phyloP scores from a whole-genome alignment of 2,888 invertebrate genomes.

The Eudemis profundana region DNA sequence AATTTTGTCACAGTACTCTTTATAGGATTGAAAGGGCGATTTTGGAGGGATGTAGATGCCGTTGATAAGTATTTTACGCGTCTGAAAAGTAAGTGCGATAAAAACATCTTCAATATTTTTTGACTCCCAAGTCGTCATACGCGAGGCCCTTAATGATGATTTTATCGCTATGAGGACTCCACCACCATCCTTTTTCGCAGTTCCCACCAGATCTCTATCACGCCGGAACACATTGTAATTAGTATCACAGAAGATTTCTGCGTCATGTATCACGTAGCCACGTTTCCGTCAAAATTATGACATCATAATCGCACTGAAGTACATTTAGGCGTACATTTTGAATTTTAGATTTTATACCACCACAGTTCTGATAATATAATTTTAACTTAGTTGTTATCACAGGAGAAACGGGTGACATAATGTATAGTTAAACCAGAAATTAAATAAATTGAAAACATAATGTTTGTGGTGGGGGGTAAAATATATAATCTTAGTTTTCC shows the following conservation, averaged over 20 bases:
- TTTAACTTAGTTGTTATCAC: neutral
- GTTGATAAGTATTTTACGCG: neutral
- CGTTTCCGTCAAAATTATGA: constrained; percentile 36
- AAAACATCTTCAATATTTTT: neutral
- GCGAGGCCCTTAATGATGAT: neutral
- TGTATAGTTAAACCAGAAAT: too few species aligned
- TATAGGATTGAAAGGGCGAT: too few species aligned
- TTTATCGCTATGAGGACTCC: constrained; percentile 14
- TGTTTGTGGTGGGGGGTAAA: too few species aligned
- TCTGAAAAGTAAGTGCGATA: neutral
- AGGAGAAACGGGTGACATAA: too few species aligned
- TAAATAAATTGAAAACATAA: too few species aligned
- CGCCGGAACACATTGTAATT: constrained; percentile 33
- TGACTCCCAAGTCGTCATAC: neutral
- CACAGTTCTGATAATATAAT: constrained; percentile 37
- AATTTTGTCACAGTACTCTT: too few species aligned
- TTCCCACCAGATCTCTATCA: constrained; percentile 19
- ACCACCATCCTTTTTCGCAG: constrained; percentile 35
- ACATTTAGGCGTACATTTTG: constrained; percentile 30
- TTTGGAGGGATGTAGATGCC: neutral
- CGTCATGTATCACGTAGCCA: constrained; percentile 24
- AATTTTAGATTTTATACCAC: constrained; percentile 38
- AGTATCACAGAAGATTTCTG: constrained; percentile 25
- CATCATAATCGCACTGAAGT: constrained; percentile 29
- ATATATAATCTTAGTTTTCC: too few species aligned